Base-by-base conservation (phyloP, 2,888 invertebrate species). In the Leptopilina myrica region DNA sequence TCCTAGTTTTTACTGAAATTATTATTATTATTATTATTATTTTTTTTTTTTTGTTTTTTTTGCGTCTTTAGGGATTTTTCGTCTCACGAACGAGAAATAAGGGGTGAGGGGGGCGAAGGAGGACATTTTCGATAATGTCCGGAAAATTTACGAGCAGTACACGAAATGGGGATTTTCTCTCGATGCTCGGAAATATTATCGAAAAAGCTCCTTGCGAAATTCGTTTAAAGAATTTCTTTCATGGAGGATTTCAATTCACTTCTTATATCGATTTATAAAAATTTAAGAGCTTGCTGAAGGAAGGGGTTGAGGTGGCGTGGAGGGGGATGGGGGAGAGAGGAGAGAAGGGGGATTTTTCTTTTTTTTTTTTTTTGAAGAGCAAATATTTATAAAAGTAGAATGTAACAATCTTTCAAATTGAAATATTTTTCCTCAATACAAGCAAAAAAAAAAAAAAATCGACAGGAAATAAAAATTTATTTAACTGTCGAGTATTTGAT, bases 61-160 rank as follows among this genome's bases (percentile, higher is more conserved):
- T 33, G 33, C 33, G 33, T 5, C 64, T 15, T 33, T 64, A 33
- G 64, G 33, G 64, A 64, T 64, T 33, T 64, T 73, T 56, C 26
- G 56, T 33, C 2, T 33, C 33, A 33, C 33, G 5, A 33, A 33
- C 33, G 33, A 2, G 33, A 33, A 33, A 33, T 33, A 33, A 33
- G 33, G 2, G 33, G 33, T 0, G 33, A 3, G 33, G 33, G 33
- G 33, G 33, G 33, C 0, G 33, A 33, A 33, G 73, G 8, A 26
- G 73, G 20, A 73, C 73, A 56, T 73, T 73, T 73, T 56, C 73
- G 73, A 73, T 73, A 73, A 56, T 73, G 33, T 73, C 53, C 33
- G 33, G 33, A 53, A 53, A 73, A 73, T 73, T 73, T 73, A 56
- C 69, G 69, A 56, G 53, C 56, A 8, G 14, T 56, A n/a, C 26